These are phyloP conservation scores for Sebastes kiyomatsui DNA, from an alignment of 2,797 vertebrate species.

Conservation along the genomic window DNA sequence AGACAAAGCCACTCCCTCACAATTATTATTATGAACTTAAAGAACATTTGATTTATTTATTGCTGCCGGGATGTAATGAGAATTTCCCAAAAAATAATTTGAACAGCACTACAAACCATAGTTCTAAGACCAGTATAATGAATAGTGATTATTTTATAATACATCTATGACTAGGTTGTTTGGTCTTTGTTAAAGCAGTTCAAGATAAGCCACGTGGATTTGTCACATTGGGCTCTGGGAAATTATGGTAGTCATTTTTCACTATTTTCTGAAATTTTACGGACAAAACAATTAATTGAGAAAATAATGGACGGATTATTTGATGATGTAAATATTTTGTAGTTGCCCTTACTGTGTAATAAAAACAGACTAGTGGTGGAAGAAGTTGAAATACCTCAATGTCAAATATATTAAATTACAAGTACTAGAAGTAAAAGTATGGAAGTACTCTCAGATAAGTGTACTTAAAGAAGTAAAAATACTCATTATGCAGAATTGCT, in stretches of 20 bases:
- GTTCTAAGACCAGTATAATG: too few species aligned
- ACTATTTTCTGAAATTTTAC: too few species aligned
- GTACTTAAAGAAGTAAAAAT: neutral
- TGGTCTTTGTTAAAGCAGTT: too few species aligned
- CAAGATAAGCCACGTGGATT: fast-evolving
- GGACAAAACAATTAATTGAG: too few species aligned
- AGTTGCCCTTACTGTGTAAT: neutral
- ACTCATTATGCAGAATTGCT: neutral
- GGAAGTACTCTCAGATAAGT: neutral
- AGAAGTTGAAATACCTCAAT: neutral
- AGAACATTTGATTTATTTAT: too few species aligned
- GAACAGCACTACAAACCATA: too few species aligned
- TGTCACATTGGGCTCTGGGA: too few species aligned
- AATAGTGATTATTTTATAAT: neutral
- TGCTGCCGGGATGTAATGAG: too few species aligned
- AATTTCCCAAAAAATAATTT: too few species aligned
- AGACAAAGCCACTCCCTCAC: too few species aligned
- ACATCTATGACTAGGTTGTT: neutral
- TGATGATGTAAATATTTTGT: neutral
- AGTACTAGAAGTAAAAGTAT: neutral
- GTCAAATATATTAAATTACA: neutral
- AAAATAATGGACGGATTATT: neutral
- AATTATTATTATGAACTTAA: too few species aligned
- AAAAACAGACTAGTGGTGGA: neutral
- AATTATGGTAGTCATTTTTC: too few species aligned